Evolutionary conservation across 2,113 vertebrate species (phyloP), one percentile per base, ranked within the genome.

Genomic region (Paraplagusia blochii): DNA sequence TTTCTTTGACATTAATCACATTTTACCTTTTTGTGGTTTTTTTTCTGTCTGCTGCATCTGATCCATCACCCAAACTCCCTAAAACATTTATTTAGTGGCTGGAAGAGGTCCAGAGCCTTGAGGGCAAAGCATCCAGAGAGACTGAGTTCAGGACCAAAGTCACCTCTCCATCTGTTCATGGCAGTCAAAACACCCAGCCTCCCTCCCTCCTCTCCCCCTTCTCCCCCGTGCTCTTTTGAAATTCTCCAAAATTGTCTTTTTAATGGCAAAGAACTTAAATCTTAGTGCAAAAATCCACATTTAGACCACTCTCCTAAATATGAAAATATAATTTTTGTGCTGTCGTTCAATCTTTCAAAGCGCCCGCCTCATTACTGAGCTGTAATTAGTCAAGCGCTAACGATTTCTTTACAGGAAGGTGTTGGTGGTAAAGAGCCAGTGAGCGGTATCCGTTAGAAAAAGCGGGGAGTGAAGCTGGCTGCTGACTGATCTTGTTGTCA

Each of bases 401-500:
- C 1, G 13, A 44, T 40, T 18, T 50, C 38, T 53, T 51, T 57
- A 43, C 18, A 60, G 19, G 56, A 44, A 44, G 6, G 11, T 11
- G 18, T 44, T 63, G 13, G 59, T 40, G 15, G 47, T 14, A 1
- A 15, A 61, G 53, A 17, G 49, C 34, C 17, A 1, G 29, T 19
- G 10, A 44, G 51, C 43, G 22, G 56, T 46, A 12, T 56, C 57
- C 58, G 40, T 49, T 52, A 7, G 3, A 18, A 44, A 74, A 19
- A 5, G 47, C 40, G 16, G 17, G 17, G 58, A 47, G 11, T 6
- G 49, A 34, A 55, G 48, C 48, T 16, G 13, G 47, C 65, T 22
- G 57, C 57, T 81, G 83, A 83, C 65, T 44, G 78, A 83, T 79
- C 71, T 76, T 16, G 52, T 58, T 81, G 79, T 83, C 79, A 64